Base-by-base conservation (phyloP, 2,888 invertebrate species). In the Adineta ricciae region DNA sequence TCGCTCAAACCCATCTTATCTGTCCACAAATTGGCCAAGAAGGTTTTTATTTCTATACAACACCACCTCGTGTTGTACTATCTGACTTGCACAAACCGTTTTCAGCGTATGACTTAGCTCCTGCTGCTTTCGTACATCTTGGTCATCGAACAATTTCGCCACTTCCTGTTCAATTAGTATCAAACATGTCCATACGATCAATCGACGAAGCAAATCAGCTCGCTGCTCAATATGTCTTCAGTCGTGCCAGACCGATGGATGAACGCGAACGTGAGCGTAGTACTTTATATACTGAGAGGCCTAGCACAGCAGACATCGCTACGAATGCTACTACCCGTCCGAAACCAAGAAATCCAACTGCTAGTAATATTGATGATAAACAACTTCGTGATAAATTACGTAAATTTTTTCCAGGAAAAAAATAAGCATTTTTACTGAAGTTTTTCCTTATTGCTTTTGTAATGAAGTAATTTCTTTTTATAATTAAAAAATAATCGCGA, bases 61-160 rank as follows among this genome's bases (percentile, higher is more conserved):
- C 95, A 27, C 96, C 96, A n/a, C 94, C 95, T 19, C 95, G 94
- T 90, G 92, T 92, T 87, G 91, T 93, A 86, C 91, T 96, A 78
- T 91, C 93, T 41, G 89, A 90, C 86, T 87, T 86, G 54, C 86
- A 88, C 24, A 86, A 87, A 72, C 88, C 88, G 46, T 86, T 90
- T n/a, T 87, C 89, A 36, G 87, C 88, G 88, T 89, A 83, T 49
- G 72, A 84, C 41, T 84, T 85, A 82, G 73, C 83, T 54, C 85
- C 85, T 7, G 78, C 85, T 16, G 52, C 83, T 32, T 82, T 50
- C 19, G 27, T 85, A 36, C 54, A 85, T 84, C 73, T 85, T 78
- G 78, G 78, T 64, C 64, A 64, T 64, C 32, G 14, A 64, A 64
- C 32, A 14, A 32, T 64, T 32, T 32, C 64, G 32, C 64, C 64